Evolutionary conservation across 2,797 vertebrate species (phyloP).

Genomic region (Myotis pilosus): DNA sequence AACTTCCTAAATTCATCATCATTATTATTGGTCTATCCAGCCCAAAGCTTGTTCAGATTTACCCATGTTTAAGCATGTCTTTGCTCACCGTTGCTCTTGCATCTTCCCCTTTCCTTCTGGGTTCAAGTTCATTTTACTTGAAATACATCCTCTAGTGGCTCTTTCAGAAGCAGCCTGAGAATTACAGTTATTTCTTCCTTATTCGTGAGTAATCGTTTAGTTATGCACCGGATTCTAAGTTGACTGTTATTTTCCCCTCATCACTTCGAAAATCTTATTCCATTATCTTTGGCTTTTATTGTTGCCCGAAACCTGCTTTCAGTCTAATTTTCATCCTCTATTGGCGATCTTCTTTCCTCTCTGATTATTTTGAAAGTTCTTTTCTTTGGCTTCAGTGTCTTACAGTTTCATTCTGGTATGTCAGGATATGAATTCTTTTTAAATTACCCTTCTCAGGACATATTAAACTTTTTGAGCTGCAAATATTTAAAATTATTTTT

Average conservation of each 20-base stretch:
- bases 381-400: neutral
- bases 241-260: neutral
- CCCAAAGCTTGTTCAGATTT: neutral
- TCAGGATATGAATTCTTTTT: neutral
- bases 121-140: neutral
- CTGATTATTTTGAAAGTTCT: neutral
- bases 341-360: neutral
- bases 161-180: neutral
- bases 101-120: neutral
- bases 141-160: neutral
- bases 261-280: neutral
- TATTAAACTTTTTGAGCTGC: neutral
- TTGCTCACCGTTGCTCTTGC: neutral
- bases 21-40: neutral
- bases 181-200: neutral
- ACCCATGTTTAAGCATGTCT: neutral
- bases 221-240: neutral
- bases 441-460: neutral
- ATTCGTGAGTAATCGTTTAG: neutral
- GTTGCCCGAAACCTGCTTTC: neutral
- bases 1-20: neutral
- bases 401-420: neutral
- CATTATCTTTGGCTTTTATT: neutral
- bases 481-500: neutral
- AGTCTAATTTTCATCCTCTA: neutral